Percentiles rank a stretch among this genome's conserved stretches.
phyloP scores from a whole-genome alignment of 2,113 vertebrate species.

The Nipponia nippon region DNA sequence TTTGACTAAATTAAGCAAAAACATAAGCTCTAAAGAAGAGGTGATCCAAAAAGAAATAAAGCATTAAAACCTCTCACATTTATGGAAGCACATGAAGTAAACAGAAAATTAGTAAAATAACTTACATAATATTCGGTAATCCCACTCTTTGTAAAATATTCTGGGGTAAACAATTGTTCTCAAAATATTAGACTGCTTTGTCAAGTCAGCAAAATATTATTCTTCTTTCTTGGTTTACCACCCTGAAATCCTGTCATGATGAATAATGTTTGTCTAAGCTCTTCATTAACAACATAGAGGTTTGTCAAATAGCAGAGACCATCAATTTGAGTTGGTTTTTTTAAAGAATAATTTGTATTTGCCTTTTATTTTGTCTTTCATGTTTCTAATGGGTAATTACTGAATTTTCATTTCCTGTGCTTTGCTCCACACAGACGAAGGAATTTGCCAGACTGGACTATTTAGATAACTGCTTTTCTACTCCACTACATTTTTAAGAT shows the following conservation, averaged over 20 bases:
- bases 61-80: not conserved
- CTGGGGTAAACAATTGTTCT: not conserved
- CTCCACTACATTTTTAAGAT: not conserved
- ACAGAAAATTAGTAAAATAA: not conserved
- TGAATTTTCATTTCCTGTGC: not conserved
- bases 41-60: not conserved
- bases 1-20: not conserved
- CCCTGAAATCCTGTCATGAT: not conserved
- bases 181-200: not conserved
- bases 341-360: not conserved
- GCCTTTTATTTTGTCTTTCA: not conserved
- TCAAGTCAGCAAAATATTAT: not conserved
- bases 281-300: not conserved
- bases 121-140: not conserved
- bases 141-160: not conserved
- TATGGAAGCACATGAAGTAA: not conserved
- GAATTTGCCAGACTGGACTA: not conserved
- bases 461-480: not conserved
- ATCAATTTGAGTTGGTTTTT: not conserved
- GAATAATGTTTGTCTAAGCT: not conserved
- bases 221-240: not conserved
- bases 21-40: not conserved
- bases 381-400: not conserved
- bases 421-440: not conserved
- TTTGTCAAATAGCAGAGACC: not conserved